phyloP scores from a whole-genome alignment of 2,113 vertebrate species.

The Taurulus bubalis region DNA sequence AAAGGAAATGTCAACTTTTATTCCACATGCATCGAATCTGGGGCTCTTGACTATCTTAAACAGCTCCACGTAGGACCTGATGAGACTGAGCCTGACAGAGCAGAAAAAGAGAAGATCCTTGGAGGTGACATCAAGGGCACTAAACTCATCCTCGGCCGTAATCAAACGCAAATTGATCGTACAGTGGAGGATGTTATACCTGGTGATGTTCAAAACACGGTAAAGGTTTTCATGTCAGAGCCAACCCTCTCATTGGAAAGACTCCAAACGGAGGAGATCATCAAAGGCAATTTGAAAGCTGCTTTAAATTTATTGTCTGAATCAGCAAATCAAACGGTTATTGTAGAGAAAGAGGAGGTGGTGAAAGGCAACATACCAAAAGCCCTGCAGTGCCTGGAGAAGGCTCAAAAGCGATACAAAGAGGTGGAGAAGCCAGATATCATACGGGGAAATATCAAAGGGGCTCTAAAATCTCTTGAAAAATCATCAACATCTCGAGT shows the following conservation, averaged over 20 bases:
- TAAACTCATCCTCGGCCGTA: slow-evolving; percentile 85
- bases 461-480: slow-evolving; percentile 87
- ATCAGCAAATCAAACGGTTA: slow-evolving; percentile 84
- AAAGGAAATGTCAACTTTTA: slow-evolving; percentile 93
- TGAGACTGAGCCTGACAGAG: slow-evolving; percentile 69
- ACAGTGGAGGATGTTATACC: slow-evolving; percentile 90
- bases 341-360: slow-evolving; percentile 87
- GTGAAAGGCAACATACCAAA: slow-evolving; percentile 86
- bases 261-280: slow-evolving; percentile 85
- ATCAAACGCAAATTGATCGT: slow-evolving; percentile 83
- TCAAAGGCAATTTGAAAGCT: slow-evolving; percentile 88
- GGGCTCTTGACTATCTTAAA: slow-evolving; percentile 90
- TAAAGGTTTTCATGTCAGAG: slow-evolving; percentile 89
- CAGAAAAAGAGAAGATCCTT: slow-evolving; percentile 84
- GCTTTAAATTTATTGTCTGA: slow-evolving; percentile 86
- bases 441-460: slow-evolving; percentile 86
- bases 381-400: slow-evolving; percentile 85
- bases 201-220: slow-evolving; percentile 87
- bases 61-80: slow-evolving; percentile 83
- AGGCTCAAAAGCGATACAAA: slow-evolving; percentile 80
- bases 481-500: slow-evolving; percentile 83
- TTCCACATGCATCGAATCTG: slow-evolving; percentile 93
- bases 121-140: slow-evolving; percentile 89
- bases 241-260: slow-evolving; percentile 73
- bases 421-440: slow-evolving; percentile 85